A percentile compares a stretch with the other conserved stretches of the same genome.
phyloP scores from a whole-genome alignment of 2,888 invertebrate genomes.

The Muschampia plurimacula region DNA sequence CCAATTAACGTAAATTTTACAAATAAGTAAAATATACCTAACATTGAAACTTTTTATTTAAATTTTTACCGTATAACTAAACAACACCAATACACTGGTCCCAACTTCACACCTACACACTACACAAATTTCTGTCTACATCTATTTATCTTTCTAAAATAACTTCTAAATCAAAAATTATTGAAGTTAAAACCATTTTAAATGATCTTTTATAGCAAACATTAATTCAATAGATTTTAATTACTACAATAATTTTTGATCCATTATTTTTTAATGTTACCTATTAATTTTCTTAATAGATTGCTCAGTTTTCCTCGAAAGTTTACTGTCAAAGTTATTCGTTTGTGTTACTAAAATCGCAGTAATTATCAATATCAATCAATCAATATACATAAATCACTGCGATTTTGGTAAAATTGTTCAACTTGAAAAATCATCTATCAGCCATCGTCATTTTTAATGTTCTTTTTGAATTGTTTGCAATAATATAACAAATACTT shows the following conservation, averaged over 20 bases:
- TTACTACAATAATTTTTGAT: constrained; percentile 22
- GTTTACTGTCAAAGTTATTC: constrained; percentile 9
- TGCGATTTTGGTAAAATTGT: constrained; percentile 10
- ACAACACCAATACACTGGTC: too few species aligned
- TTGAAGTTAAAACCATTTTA: background rate
- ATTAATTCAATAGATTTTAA: too few species aligned
- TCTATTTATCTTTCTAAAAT: background rate
- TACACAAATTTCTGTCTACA: background rate
- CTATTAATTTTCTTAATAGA: background rate
- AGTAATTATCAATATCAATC: background rate
- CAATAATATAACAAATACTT: constrained; percentile 42
- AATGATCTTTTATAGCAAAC: too few species aligned
- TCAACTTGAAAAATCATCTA: constrained; percentile 57
- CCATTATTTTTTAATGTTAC: background rate
- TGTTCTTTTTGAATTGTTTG: constrained; percentile 54
- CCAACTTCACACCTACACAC: background rate
- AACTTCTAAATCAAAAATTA: constrained; percentile 1
- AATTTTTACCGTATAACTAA: too few species aligned
- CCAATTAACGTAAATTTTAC: too few species aligned
- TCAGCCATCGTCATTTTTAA: constrained; percentile 60
- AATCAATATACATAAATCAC: background rate
- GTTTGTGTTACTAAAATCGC: constrained; percentile 11
- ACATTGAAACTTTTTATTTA: too few species aligned
- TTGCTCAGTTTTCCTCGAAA: constrained; percentile 1
- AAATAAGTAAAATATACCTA: too few species aligned